Evolutionary conservation across 1,140 invertebrate genomes (phyloP), one percentile per base, ranked within the genome.

Genomic region (Lepeophtheirus salmonis): DNA sequence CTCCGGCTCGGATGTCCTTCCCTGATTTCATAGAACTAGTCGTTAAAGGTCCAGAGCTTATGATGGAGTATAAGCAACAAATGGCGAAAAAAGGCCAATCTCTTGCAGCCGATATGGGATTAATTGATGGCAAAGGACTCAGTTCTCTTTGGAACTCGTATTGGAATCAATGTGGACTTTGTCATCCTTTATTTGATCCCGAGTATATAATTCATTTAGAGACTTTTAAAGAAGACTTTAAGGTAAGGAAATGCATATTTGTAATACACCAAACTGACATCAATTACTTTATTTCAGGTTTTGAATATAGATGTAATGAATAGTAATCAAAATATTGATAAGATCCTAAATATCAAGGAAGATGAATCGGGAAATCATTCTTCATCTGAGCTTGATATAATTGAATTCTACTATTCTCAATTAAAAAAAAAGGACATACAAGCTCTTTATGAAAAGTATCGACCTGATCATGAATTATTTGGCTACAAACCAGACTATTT

Each of bases 171-270:
- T 57, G 55, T n/a, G 55, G 55, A 2, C 23, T 57, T 30, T 57
- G 55, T 25, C 14, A 57, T 25, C 55, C 55, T 41, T 14, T 26
- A 2, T 26, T 26, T 24, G 16, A 41, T 17, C 55, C 55, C 26
- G n/a, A 57, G 6, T 57, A 26, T 17, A 57, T 57, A 3, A 21
- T 57, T 3, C 55, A 57, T 57, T 57, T 57, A 10, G 55, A 57
- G 16, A 21, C 21, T 17, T 14, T 41, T 14, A 16, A 25, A 2
- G 55, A 25, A 23, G 55, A 57, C 26, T 26, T 17, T 17, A 17
- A 2, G 10, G 55, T 57, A 24, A 54, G 55, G 30, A 10, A 10
- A 10, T 41, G 30, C 30, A 41, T 41, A 6, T n/a, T 41, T 41
- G 30, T n/a, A 41, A 41, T 41, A 10, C n/a, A 41, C 6, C n/a